phyloP scores from a whole-genome alignment of 2,888 invertebrate species.

The Koerneria pararmatus region DNA sequence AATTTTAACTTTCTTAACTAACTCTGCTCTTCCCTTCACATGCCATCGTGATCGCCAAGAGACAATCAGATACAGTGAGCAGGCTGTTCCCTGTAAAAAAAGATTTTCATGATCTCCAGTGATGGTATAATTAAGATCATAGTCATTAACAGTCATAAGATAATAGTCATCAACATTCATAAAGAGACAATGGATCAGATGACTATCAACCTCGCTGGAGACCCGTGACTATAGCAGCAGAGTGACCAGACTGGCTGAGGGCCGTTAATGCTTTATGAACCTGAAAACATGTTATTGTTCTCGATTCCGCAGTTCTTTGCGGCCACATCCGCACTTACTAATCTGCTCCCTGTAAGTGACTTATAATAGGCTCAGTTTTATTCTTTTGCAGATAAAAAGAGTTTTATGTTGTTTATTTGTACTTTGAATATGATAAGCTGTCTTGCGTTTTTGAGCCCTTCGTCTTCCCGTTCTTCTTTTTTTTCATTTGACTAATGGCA shows the following conservation, averaged over 20 bases:
- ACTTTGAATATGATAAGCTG: no score
- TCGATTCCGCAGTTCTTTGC: not conserved
- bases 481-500: no score
- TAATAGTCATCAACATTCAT: not conserved
- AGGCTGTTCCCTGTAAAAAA: conserved; percentile 26
- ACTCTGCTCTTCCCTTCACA: conserved; percentile 32
- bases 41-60: conserved; percentile 41
- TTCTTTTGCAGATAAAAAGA: no score
- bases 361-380: no score
- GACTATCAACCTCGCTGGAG: conserved; percentile 26
- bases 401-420: no score
- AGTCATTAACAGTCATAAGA: not conserved
- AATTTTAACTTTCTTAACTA: no score
- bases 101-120: not conserved
- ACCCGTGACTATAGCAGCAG: conserved; percentile 40
- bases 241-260: conserved; percentile 42
- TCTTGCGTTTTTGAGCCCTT: no score
- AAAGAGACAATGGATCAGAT: no score
- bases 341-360: no score
- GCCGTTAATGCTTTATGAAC: conserved; percentile 48
- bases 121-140: not conserved
- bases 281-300: conserved; percentile 26
- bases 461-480: no score
- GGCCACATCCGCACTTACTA: no score
- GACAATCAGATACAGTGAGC: conserved; percentile 48